A percentile compares a stretch with the other conserved stretches of the same genome.
These are phyloP conservation scores for Python bivittatus DNA, from an alignment of 2,113 vertebrate species.

Conservation along the genomic window DNA sequence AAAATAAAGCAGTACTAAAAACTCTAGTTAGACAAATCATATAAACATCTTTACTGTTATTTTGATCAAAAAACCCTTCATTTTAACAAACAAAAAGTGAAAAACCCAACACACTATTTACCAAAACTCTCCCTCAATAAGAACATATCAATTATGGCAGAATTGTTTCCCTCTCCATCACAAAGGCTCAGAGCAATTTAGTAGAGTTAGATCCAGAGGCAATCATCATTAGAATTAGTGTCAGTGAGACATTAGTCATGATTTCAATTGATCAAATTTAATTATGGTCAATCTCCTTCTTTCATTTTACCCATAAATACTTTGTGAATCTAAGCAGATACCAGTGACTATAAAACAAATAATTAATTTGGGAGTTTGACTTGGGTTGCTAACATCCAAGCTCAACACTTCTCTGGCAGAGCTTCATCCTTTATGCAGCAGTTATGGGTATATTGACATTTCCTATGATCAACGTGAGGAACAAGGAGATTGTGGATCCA, in stretches of 20 bases:
- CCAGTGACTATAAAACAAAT: background rate
- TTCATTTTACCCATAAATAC: background rate
- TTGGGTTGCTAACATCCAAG: background rate
- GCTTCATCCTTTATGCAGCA: background rate
- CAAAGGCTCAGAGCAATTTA: background rate
- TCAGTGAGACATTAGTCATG: background rate
- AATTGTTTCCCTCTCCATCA: background rate
- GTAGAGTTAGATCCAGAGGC: background rate
- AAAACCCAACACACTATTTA: background rate
- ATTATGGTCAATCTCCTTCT: background rate
- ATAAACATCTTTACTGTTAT: slow-evolving; percentile 4
- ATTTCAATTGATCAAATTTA: background rate
- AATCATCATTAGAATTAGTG: background rate
- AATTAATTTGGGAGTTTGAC: background rate
- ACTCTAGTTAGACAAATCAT: slow-evolving; percentile 41
- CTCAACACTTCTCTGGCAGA: background rate
- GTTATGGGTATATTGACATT: background rate
- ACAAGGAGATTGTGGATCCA: background rate
- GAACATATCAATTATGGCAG: background rate
- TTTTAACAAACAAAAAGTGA: background rate
- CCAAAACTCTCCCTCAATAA: background rate
- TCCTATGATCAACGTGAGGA: background rate
- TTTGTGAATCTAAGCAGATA: background rate
- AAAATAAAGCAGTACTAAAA: slow-evolving; percentile 37
- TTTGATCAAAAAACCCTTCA: slow-evolving; percentile 27